phyloP scores from a whole-genome alignment of 35 echinoderm and acorn worm species.

The Apostichopus japonicus region DNA sequence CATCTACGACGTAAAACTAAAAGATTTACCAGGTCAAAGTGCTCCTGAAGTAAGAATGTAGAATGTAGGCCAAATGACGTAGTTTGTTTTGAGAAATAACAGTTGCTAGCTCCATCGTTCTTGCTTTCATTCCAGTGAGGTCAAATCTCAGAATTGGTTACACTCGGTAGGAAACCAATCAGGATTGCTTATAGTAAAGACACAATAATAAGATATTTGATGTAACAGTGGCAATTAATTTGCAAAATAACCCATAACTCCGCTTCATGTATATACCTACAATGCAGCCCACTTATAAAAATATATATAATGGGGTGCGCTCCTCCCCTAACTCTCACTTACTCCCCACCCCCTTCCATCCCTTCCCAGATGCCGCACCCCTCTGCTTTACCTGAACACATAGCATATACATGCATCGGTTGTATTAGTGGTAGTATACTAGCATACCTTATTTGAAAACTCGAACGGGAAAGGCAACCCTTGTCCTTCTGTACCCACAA shows the following conservation, averaged over 20 bases:
- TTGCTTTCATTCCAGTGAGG: constrained; percentile 17
- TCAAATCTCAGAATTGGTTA: constrained; percentile 22
- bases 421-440: background rate
- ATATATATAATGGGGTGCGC: no score
- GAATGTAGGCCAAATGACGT: background rate
- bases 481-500: background rate
- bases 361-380: no score
- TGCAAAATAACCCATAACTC: no score
- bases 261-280: no score
- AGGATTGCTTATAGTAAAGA: background rate
- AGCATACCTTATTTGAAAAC: background rate
- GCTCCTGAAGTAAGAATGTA: background rate
- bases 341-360: no score
- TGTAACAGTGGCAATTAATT: no score
- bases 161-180: constrained; percentile 6
- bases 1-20: background rate
- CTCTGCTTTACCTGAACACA: no score
- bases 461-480: background rate
- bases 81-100: constrained; percentile 27
- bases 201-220: no score
- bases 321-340: no score
- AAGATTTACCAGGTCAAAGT: background rate
- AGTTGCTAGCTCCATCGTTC: constrained; percentile 10
- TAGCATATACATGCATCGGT: no score
- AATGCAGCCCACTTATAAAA: no score